Base-by-base conservation (phyloP, 2,113 vertebrate genomes). In the Struthio camelus region DNA sequence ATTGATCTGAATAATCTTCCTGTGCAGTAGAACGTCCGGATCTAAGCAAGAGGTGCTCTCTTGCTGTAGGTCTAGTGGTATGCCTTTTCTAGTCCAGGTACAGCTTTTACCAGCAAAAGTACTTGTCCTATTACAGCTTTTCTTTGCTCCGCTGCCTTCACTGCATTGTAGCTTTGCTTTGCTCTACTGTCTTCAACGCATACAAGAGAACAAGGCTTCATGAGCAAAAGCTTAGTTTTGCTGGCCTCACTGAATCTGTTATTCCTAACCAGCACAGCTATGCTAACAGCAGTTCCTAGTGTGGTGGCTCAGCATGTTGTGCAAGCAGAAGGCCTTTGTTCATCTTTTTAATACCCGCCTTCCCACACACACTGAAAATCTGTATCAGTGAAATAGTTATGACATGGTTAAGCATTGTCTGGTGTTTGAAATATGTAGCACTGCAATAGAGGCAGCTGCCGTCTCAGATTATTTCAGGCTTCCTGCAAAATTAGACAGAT, bases 251-350 rank as follows among this genome's bases (percentile, higher is more conserved):
- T 76, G 83, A 42, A 27, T 85, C 65, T 82, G 65, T 87, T 91
- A 8, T 61, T 94, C 32, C 53, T 34, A 36, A 56, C 23, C 34
- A 69, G 58, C 61, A 38, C 15, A 73, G 0, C 58, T 89, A 1
- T 69, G 66, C 23, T 69, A 79, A 10, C 24, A 91, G 44, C 81
- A 80, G 70, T 87, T 89, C 91, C 54, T 83, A 90, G 40, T 80
- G 36, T 94, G 67, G 67, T 85, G 81, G 81, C 62, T 96, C 50
- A 42, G 11, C 79, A 30, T 53, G 58, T 96, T 96, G 84, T 92
- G 85, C 80, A 93, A 94, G 94, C 94, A 94, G 86, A 64, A 81
- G 80, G 66, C 79, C 50, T 95, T 95, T 95, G 81, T 89, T 73
- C 88, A 46, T 92, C 71, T 32, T 19, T 59, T 38, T 58, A 8